phyloP scores from a whole-genome alignment of 2,797 vertebrate genomes.

The Takifugu ocellatus region DNA sequence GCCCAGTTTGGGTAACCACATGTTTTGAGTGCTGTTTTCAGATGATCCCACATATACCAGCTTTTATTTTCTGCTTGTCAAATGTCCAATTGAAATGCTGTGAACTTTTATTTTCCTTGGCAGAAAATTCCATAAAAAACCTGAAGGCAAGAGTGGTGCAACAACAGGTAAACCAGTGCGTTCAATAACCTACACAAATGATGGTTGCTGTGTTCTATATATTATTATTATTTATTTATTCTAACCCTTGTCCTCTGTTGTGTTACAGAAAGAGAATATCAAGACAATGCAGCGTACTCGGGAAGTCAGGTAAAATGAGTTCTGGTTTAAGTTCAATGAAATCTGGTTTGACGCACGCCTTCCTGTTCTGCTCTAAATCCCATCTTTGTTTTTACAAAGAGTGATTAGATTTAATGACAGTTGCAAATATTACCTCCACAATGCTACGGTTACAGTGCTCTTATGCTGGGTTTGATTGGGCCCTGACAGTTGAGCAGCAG shows the following conservation, averaged over 20 bases:
- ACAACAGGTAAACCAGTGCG: slow-evolving; percentile 8
- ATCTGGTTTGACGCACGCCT: background rate
- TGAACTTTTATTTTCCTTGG: background rate
- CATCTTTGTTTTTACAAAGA: background rate
- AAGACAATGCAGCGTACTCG: slow-evolving; percentile 1
- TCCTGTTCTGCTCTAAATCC: no score
- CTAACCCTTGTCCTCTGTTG: slow-evolving; percentile 4
- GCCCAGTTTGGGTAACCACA: no score
- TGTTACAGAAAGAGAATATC: slow-evolving; percentile 19
- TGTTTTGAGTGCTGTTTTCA: no score
- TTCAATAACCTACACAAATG: background rate
- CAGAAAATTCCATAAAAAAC: background rate
- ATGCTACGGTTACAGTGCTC: no score
- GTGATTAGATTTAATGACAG: background rate
- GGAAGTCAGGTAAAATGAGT: slow-evolving; percentile 33
- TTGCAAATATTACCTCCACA: no score
- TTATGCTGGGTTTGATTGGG: no score
- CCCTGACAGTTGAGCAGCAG: no score
- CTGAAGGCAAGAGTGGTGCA: background rate
- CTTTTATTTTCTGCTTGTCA: no score
- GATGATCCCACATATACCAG: no score
- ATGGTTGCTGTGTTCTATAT: background rate
- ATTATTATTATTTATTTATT: background rate
- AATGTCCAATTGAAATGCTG: background rate
- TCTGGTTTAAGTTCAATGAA: background rate